phyloP scores from a whole-genome alignment of 1,140 invertebrate genomes.

The Asobara japonica region DNA sequence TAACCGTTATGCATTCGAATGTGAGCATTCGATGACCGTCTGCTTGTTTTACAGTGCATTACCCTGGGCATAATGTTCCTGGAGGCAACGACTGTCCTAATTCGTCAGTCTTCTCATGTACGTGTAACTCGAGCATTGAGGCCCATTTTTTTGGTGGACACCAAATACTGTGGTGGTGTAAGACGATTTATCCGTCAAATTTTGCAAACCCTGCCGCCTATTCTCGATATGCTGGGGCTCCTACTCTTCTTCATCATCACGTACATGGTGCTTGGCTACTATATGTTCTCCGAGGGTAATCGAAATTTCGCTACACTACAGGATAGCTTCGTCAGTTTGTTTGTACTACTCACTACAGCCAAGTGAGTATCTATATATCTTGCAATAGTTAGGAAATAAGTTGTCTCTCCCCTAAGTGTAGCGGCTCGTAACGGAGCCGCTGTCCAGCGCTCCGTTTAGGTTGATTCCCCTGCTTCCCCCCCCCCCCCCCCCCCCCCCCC shows the following conservation, averaged over 20 bases:
- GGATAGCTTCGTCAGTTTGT: slow-evolving; percentile 89
- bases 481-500: too few relatives aligned
- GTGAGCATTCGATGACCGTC: slow-evolving; percentile 29
- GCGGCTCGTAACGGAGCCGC: too few relatives aligned
- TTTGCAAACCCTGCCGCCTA: slow-evolving; percentile 87
- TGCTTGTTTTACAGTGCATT: slow-evolving; percentile 71
- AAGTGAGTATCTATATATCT: too few relatives aligned
- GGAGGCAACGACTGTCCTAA: slow-evolving; percentile 84
- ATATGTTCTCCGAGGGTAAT: slow-evolving; percentile 81
- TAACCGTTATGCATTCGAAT: too few relatives aligned
- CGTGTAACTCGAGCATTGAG: slow-evolving; percentile 86
- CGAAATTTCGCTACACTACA: slow-evolving; percentile 81
- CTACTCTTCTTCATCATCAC: slow-evolving; percentile 87
- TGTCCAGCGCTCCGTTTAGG: too few relatives aligned
- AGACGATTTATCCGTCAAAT: slow-evolving; percentile 79
- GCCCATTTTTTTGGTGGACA: slow-evolving; percentile 92
- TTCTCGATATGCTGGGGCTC: slow-evolving; percentile 87
- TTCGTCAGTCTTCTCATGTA: slow-evolving; percentile 86
- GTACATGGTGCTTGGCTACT: slow-evolving; percentile 86
- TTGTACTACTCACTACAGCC: slow-evolving; percentile 89
- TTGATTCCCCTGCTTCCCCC: too few relatives aligned
- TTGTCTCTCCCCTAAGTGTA: too few relatives aligned
- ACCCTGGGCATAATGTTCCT: slow-evolving; percentile 86
- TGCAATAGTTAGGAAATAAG: too few relatives aligned
- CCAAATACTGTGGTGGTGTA: slow-evolving; percentile 82